Conservation (phyloP, 2,113 vertebrate species). For the Corydoras maculifer region DNA sequence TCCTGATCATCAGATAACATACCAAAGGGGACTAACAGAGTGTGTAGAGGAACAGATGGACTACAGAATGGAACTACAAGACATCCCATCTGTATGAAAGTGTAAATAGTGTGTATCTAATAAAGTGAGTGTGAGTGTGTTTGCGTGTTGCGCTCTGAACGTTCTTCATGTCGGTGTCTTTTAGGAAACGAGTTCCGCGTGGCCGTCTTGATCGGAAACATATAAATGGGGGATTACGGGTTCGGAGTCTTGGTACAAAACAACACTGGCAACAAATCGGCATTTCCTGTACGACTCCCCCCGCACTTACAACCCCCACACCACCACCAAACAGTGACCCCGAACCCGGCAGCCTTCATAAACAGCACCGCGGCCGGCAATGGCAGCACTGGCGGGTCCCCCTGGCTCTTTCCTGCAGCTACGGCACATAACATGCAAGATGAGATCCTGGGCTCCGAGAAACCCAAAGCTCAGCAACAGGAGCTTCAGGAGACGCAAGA, state of each 20-base stretch:
- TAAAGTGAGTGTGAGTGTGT: no score
- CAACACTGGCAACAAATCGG: conserved; percentile 98
- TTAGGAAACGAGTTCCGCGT: conserved; percentile 66
- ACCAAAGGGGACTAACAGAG: no score
- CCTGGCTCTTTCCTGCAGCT: conserved; percentile 95
- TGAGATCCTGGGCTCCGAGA: conserved; percentile 91
- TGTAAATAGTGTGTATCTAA: no score
- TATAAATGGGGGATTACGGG: conserved; percentile 99
- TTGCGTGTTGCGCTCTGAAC: no score
- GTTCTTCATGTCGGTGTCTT: conserved; percentile 6
- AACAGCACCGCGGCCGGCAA: conserved; percentile 95
- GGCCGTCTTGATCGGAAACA: conserved; percentile 53
- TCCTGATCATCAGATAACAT: no score
- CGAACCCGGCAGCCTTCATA: conserved; percentile 93
- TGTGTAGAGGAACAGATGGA: no score
- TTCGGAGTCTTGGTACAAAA: conserved; percentile 99
- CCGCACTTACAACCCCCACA: conserved; percentile 97
- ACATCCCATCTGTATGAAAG: no score
- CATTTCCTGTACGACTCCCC: conserved; percentile 99
- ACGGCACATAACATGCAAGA: conserved; percentile 92
- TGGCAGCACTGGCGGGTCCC: conserved; percentile 88
- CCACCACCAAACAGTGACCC: conserved; percentile 96
- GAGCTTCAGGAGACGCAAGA: conserved; percentile 95
- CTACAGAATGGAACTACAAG: no score
- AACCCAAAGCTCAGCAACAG: conserved; percentile 92